Conservation (phyloP, 2,113 vertebrate genomes). For the Cervus canadensis region DNA sequence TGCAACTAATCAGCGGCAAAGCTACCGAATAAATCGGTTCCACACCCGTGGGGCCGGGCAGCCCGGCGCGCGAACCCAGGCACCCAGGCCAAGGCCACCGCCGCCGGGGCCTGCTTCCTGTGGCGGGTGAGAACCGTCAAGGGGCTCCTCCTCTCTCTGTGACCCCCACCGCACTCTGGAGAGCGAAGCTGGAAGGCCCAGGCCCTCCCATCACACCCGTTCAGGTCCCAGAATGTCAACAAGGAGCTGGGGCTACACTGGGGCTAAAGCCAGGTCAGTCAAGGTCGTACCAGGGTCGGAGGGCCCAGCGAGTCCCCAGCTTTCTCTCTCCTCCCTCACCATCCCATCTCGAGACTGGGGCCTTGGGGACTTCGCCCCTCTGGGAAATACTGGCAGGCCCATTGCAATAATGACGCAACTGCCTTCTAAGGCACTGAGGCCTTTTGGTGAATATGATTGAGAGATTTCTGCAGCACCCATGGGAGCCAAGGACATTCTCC, state of each 20-base stretch:
- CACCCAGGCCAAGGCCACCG: not conserved
- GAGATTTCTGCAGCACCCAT: not conserved
- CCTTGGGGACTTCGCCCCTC: not conserved
- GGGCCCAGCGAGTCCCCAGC: not conserved
- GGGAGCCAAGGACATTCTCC: not conserved
- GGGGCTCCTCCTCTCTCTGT: not conserved
- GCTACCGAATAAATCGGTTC: slow-evolving; percentile 61
- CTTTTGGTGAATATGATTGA: no score
- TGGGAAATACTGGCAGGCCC: fast-evolving
- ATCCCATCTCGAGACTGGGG: fast-evolving
- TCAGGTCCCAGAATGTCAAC: not conserved
- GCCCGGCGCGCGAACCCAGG: not conserved
- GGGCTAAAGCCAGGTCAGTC: not conserved
- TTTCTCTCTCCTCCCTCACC: not conserved
- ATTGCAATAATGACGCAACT: fast-evolving
- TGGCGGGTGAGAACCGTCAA: not conserved
- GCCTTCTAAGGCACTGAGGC: not conserved
- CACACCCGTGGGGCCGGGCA: not conserved
- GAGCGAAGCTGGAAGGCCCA: not conserved
- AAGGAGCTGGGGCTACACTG: not conserved
- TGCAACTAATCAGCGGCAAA: slow-evolving; percentile 71
- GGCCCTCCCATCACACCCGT: fast-evolving
- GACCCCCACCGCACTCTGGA: not conserved
- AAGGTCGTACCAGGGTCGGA: not conserved
- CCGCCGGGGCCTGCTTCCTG: not conserved